Percentiles rank a stretch among this genome's conserved stretches.
Conservation (phyloP, 2,888 invertebrate species). For the Ectemnius cavifrons region DNA sequence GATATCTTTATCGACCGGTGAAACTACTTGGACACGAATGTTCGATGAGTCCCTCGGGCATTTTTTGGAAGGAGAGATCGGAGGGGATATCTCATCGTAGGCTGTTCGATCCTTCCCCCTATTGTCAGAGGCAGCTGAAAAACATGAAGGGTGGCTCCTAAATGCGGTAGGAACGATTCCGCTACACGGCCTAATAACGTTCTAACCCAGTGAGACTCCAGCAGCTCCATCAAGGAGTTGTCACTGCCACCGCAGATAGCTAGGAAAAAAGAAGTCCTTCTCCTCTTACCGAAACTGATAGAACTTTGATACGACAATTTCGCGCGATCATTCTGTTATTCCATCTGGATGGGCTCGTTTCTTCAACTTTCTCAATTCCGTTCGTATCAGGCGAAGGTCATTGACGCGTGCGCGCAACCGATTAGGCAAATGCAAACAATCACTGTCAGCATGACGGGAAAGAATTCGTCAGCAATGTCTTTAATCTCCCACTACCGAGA, state of each 20-base stretch:
- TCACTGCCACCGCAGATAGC: constrained; percentile 15
- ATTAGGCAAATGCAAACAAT: too few relatives aligned
- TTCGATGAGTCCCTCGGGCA: constrained; percentile 29
- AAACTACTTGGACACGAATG: constrained; percentile 6
- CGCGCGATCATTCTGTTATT: constrained; percentile 1
- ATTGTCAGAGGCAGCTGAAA: constrained; percentile 22
- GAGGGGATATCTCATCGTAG: constrained; percentile 25
- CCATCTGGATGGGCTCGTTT: neutral
- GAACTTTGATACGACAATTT: constrained; percentile 3
- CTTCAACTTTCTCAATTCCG: neutral
- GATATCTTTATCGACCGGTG: constrained; percentile 23
- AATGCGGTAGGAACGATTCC: constrained; percentile 15
- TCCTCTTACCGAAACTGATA: neutral
- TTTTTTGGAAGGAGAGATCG: constrained; percentile 27
- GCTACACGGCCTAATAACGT: constrained; percentile 26
- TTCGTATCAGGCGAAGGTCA: too few relatives aligned
- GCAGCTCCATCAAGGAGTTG: constrained; percentile 37
- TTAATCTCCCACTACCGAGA: neutral
- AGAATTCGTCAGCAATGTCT: neutral
- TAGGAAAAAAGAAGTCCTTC: constrained; percentile 4
- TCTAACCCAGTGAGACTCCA: constrained; percentile 10
- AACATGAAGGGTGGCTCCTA: constrained; percentile 25
- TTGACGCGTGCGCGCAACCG: too few relatives aligned
- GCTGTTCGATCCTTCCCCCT: constrained; percentile 40
- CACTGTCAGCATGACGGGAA: neutral